Base-by-base conservation (phyloP, 2,113 vertebrate genomes). In the Tachuris rubrigastra region DNA sequence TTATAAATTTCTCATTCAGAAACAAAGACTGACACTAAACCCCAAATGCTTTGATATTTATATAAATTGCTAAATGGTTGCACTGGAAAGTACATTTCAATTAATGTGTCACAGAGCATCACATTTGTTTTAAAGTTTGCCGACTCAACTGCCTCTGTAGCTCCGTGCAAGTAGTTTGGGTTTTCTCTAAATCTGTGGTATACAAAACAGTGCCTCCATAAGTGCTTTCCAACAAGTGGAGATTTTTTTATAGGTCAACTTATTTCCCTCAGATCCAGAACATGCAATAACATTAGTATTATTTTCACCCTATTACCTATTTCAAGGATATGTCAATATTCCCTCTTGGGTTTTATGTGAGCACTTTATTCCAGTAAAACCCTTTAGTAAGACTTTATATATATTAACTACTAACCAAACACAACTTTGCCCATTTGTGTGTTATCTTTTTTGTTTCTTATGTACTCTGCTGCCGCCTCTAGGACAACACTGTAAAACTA, bases 51-150 rank as follows among this genome's bases (percentile, higher is more conserved):
- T 98, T 98, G 97, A 98, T 98, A 98, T 97, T 98, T 98, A 97
- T 98, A 98, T 98, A 98, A 98, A 98, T 98, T 98, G 97, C 97
- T 98, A 97, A 98, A 97, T 98, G 95, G 96, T 97, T 98, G 96
- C 97, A 95, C 96, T 98, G 98, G 97, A 98, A 97, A 98, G 97
- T 98, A 99, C 98, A 98, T 99, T 99, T 99, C 98, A 98, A 98
- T 99, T 98, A 97, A 97, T 62, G 73, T 98, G 98, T 98, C 98
- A 98, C 93, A 91, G 97, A 81, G 95, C 87, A 98, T 98, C 98
- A 95, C 83, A 60, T 50, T 44, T 92, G 76, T 87, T 95, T 95
- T 72, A 85, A 96, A 94, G 72, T 81, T 27, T 95, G 95, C 87
- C 10, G n/a, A 96, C 95, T 92, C 77, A 94, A 55, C 69, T 86